phyloP scores from a whole-genome alignment of 2,113 vertebrate genomes.

The Morone chrysops region DNA sequence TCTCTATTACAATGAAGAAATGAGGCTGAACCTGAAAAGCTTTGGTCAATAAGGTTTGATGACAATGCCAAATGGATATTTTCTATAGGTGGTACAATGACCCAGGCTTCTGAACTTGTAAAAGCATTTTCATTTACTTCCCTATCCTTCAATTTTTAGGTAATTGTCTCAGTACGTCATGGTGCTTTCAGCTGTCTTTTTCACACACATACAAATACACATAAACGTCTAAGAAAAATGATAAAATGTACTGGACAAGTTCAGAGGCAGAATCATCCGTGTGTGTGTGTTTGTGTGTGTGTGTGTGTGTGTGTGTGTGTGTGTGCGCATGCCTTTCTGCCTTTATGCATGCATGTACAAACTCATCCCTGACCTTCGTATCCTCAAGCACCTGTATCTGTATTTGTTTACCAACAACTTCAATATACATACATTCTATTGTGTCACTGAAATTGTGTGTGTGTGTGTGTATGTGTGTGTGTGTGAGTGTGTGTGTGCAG shows the following conservation, averaged over 20 bases:
- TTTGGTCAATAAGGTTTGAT: conserved; percentile 23
- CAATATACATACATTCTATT: too few species aligned
- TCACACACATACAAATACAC: background rate
- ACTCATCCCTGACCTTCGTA: background rate
- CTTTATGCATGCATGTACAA: background rate
- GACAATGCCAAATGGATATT: conserved; percentile 35
- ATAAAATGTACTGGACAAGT: background rate
- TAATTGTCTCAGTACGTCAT: background rate
- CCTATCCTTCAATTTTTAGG: background rate
- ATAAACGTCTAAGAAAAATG: background rate
- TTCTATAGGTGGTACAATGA: background rate
- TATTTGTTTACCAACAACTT: background rate
- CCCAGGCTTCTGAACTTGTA: background rate
- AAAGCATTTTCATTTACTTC: background rate
- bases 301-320: conserved; percentile 15
- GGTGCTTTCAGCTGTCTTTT: conserved; percentile 6
- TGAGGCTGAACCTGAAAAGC: conserved; percentile 20
- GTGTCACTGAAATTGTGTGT: background rate
- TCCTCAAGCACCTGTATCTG: background rate
- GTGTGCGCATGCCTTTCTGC: background rate
- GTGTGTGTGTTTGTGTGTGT: conserved; percentile 5
- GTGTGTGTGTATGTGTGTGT: background rate
- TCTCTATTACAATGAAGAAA: conserved; percentile 31
- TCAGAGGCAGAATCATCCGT: conserved; percentile 2
- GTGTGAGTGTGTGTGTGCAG: background rate